These are phyloP conservation scores for Drosophila subobscura DNA, from an alignment of 1,140 invertebrate genomes.

Conservation along the genomic window DNA sequence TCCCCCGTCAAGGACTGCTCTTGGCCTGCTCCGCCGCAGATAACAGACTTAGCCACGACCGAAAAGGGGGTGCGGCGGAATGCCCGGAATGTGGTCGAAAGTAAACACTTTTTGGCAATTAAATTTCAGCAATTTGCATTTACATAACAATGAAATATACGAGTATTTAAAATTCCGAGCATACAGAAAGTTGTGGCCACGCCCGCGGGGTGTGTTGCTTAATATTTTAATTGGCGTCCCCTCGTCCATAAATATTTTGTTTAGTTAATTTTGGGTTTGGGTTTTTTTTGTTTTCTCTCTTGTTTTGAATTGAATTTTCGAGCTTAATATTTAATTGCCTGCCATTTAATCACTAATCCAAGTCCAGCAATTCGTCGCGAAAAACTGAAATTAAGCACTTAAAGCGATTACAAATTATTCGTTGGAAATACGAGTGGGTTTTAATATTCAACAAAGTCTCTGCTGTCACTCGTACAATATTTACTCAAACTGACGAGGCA, in stretches of 20 bases:
- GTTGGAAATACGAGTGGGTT: too few species aligned
- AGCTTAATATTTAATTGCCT: slow-evolving; percentile 36
- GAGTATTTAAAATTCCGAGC: slow-evolving; percentile 52
- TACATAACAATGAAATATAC: slow-evolving; percentile 64
- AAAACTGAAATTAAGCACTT: slow-evolving; percentile 36
- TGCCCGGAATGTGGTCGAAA: slow-evolving; percentile 30
- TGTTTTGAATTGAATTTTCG: slow-evolving; percentile 3
- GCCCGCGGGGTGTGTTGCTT: slow-evolving; percentile 10
- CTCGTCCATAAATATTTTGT: slow-evolving; percentile 38
- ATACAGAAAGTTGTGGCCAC: slow-evolving; percentile 35
- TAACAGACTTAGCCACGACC: slow-evolving; percentile 6
- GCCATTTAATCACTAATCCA: slow-evolving; percentile 33
- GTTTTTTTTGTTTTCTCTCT: slow-evolving; percentile 13
- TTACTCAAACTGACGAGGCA: not conserved
- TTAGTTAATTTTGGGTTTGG: slow-evolving; percentile 30
- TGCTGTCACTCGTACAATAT: not conserved
- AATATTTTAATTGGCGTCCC: slow-evolving; percentile 41
- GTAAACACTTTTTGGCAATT: slow-evolving; percentile 77
- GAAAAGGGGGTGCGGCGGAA: slow-evolving; percentile 1
- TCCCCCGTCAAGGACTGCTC: slow-evolving; percentile 3
- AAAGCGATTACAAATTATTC: slow-evolving; percentile 27
- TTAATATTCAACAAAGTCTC: too few species aligned
- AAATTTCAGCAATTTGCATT: slow-evolving; percentile 67
- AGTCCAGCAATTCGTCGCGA: not conserved
- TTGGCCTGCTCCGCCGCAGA: slow-evolving; percentile 20